Evolutionary conservation across 2,888 invertebrate species (phyloP), one percentile per base, ranked within the genome.

Genomic region (Seira ritae): DNA sequence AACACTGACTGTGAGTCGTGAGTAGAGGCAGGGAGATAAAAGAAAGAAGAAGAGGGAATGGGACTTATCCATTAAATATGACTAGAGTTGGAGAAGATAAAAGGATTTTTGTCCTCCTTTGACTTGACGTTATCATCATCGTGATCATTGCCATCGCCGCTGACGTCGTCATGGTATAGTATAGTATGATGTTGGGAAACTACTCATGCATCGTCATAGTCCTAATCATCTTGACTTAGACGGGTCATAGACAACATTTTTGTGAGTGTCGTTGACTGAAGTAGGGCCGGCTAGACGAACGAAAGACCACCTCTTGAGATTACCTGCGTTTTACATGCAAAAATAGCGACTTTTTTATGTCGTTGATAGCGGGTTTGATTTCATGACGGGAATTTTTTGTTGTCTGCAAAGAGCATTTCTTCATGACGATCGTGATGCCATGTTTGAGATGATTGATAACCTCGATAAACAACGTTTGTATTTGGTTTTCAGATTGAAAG

Each of bases 51-150:
- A n/a, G 55, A n/a, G 22, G 20, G 22, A 62, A 62, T 62, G 62
- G 62, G 55, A 19, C 22, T 62, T 62, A 62, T 62, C 62, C 62
- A 62, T 62, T 62, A 62, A 62, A 62, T 62, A 62, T 62, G 62
- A 20, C 62, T 62, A 10, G 12, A 62, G 62, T 20, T 22, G 19
- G 10, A 22, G n/a, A 20, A 62, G 62, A 62, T 62, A 62, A 55
- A 55, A 55, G 20, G 62, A 62, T 62, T 62, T 62, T 62, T 62
- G 10, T 62, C 4, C 20, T 22, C 1, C 20, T 22, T 62, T 20
- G 62, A 62, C 2, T 20, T 62, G 62, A 62, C 62, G n/a, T 62
- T 62, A 62, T 62, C 62, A 62, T 62, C 62, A 62, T 62, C 62
- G n/a, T 6, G 42, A 42, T 42, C 42, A 42, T 42, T 12, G 12